Evolutionary conservation across 2,888 invertebrate species (phyloP).

Genomic region (Heliconius hortense): DNA sequence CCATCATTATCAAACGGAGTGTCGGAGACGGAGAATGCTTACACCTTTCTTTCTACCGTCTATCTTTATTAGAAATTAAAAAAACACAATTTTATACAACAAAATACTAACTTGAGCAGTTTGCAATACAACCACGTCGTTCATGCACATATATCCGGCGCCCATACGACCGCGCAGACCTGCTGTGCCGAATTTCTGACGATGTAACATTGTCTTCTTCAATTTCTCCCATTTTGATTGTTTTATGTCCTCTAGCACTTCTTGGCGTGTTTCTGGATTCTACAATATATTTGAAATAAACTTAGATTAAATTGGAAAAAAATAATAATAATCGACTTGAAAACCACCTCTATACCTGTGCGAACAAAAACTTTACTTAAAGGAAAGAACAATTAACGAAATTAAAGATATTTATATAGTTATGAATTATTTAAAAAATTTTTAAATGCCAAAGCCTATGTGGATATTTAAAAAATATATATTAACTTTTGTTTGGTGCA

Average conservation of each 20-base stretch:
- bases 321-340: neutral
- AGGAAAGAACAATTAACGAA: neutral
- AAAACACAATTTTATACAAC: neutral
- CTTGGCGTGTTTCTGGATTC: slow-evolving; percentile 84
- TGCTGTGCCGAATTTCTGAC: slow-evolving; percentile 95
- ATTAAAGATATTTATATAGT: neutral
- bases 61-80: too few relatives aligned
- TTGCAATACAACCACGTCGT: slow-evolving; percentile 97
- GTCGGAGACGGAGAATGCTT: too few relatives aligned
- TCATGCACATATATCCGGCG: slow-evolving; percentile 96
- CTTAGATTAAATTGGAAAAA: neutral
- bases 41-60: too few relatives aligned
- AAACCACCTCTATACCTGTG: neutral
- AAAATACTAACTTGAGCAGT: slow-evolving; percentile 86
- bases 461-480: too few relatives aligned
- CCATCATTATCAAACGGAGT: too few relatives aligned
- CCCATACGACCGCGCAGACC: slow-evolving; percentile 96
- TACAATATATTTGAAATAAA: slow-evolving; percentile 50
- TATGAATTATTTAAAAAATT: too few relatives aligned
- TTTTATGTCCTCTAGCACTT: slow-evolving; percentile 83
- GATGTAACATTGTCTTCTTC: slow-evolving; percentile 82
- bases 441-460: too few relatives aligned
- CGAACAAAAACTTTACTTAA: neutral
- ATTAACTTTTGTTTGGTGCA: too few relatives aligned
- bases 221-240: slow-evolving; percentile 83